Conservation (phyloP, 2,797 vertebrate species). For the Serranus cabrilla region DNA sequence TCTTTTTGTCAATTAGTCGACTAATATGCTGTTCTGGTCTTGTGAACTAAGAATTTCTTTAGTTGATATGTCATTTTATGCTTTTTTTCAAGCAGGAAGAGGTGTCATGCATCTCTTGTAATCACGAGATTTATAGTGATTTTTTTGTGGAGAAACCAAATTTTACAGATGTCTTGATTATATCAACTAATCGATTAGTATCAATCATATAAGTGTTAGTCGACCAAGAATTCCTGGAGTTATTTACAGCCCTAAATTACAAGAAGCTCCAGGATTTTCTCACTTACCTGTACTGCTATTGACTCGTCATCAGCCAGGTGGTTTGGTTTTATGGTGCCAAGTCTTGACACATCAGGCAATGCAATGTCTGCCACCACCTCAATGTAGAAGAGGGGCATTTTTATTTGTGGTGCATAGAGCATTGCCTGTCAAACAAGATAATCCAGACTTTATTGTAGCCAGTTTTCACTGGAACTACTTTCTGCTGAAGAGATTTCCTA, state of each 20-base stretch:
- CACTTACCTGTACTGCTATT: not conserved
- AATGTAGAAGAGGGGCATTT: not conserved
- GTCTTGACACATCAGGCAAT: not conserved
- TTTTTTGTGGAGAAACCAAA: no score
- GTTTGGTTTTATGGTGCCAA: slow-evolving; percentile 1
- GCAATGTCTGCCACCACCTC: not conserved
- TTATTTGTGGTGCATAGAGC: not conserved
- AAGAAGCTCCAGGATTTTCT: not conserved
- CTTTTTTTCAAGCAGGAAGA: no score
- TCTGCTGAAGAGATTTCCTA: not conserved
- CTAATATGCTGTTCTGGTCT: no score
- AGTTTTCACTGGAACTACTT: not conserved
- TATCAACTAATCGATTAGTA: no score
- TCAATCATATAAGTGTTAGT: no score
- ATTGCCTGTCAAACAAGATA: not conserved
- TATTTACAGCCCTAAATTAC: not conserved
- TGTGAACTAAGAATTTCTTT: no score
- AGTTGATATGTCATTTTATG: no score
- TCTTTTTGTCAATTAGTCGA: no score
- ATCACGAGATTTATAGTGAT: no score
- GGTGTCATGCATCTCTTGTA: no score
- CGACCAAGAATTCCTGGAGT: no score
- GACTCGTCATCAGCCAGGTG: not conserved
- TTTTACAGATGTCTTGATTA: no score
- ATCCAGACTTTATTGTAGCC: not conserved